Evolutionary conservation across 1,140 invertebrate species (phyloP).

Genomic region (Lepidurus couesii): DNA sequence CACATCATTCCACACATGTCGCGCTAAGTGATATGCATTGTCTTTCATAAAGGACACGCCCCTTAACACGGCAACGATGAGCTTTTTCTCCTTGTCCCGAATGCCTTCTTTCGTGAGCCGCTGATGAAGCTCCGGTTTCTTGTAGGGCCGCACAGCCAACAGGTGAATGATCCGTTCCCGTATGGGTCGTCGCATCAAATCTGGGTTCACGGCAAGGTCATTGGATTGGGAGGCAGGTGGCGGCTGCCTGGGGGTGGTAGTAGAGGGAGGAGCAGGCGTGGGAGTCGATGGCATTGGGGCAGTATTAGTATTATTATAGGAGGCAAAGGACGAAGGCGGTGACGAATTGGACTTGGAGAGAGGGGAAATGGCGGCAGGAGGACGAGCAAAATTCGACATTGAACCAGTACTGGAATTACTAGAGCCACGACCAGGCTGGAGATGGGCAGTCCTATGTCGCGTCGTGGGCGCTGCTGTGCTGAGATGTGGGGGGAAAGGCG

Average conservation of each 20-base stretch:
- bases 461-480: constrained; percentile 31
- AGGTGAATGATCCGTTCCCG: constrained; percentile 88
- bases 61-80: constrained; percentile 66
- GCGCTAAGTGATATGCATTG: constrained; percentile 78
- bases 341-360: constrained; percentile 28
- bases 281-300: constrained; percentile 22
- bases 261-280: constrained; percentile 19
- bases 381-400: constrained; percentile 25
- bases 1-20: constrained; percentile 84
- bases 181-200: constrained; percentile 61
- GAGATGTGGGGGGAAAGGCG: constrained; percentile 35
- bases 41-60: constrained; percentile 73
- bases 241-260: not conserved
- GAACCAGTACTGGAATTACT: not conserved
- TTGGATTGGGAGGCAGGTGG: constrained; percentile 37
- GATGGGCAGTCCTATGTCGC: constrained; percentile 12
- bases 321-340: constrained; percentile 26
- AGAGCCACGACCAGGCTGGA: not conserved
- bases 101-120: constrained; percentile 73
- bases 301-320: constrained; percentile 22
- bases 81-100: constrained; percentile 69
- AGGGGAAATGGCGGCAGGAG: constrained; percentile 28
- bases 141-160: constrained; percentile 82
- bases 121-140: constrained; percentile 80
- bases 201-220: constrained; percentile 47